phyloP scores from a whole-genome alignment of 2,888 invertebrate genomes.

The Chloroclysta siterata region DNA sequence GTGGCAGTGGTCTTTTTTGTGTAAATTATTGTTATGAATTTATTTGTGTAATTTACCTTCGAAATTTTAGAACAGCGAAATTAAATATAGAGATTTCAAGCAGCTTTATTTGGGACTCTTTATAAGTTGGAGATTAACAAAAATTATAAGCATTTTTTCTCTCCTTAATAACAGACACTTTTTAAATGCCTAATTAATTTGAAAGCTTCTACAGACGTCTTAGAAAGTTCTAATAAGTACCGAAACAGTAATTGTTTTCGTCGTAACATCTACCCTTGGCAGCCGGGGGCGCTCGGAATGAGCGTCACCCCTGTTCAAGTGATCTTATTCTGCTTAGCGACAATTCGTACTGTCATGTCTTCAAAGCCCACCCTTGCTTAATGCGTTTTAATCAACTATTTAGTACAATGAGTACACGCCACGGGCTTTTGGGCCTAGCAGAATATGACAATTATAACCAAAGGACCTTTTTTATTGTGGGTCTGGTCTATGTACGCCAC shows the following conservation, averaged over 20 bases:
- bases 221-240: constrained; percentile 23
- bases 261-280: constrained; percentile 23
- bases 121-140: background rate
- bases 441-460: constrained; percentile 1
- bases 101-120: background rate
- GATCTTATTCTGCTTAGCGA: constrained; percentile 31
- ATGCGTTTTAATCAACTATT: constrained; percentile 41
- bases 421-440: constrained; percentile 10
- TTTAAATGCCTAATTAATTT: constrained; percentile 12
- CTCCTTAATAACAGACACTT: background rate
- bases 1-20: background rate
- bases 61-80: background rate
- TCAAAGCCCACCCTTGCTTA: constrained; percentile 27
- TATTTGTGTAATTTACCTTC: too few relatives aligned
- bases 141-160: constrained; percentile 6
- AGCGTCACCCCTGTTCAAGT: constrained; percentile 23
- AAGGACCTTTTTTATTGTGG: too few relatives aligned
- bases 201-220: constrained; percentile 14
- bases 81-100: background rate
- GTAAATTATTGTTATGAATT: too few relatives aligned
- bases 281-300: constrained; percentile 11
- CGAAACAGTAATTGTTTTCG: constrained; percentile 31
- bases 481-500: too few relatives aligned
- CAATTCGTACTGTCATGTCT: constrained; percentile 16
- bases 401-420: constrained; percentile 24